phyloP scores from a whole-genome alignment of 2,113 vertebrate genomes.

The Prionailurus bengalensis region DNA sequence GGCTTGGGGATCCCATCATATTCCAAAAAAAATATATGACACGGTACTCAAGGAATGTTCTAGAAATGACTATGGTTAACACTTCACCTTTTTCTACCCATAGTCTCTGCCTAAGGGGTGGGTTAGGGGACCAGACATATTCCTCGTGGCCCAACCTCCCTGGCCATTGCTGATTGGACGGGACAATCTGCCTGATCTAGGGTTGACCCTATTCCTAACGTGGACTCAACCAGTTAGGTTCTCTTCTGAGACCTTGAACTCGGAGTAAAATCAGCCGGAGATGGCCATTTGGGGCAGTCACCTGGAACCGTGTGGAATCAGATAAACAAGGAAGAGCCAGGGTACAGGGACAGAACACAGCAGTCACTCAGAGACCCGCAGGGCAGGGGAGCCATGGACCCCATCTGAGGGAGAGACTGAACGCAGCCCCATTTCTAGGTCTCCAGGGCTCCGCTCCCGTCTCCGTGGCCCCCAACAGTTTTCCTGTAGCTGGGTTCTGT shows the following conservation, averaged over 20 bases:
- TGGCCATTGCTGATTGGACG: background rate
- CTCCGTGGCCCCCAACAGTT: background rate
- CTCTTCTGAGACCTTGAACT: conserved; percentile 64
- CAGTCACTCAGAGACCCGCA: background rate
- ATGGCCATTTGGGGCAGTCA: background rate
- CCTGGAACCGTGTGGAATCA: background rate
- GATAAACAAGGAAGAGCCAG: conserved; percentile 6
- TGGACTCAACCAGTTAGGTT: background rate
- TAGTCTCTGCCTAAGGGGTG: background rate
- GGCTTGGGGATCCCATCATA: background rate
- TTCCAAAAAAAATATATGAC: background rate
- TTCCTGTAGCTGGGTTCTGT: background rate
- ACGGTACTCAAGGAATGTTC: conserved; percentile 10
- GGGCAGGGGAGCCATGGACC: background rate
- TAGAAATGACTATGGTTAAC: conserved; percentile 16
- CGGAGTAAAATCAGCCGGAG: background rate
- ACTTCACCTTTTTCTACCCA: background rate
- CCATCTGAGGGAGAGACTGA: background rate
- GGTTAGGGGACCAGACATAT: background rate
- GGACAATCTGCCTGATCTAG: background rate
- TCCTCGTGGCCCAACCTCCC: background rate
- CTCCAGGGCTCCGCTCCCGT: background rate
- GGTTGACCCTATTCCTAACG: background rate
- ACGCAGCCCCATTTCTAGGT: background rate
- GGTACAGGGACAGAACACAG: background rate